Evolutionary conservation across 2,888 invertebrate species (phyloP).

Genomic region (Agrochola lychnidis): DNA sequence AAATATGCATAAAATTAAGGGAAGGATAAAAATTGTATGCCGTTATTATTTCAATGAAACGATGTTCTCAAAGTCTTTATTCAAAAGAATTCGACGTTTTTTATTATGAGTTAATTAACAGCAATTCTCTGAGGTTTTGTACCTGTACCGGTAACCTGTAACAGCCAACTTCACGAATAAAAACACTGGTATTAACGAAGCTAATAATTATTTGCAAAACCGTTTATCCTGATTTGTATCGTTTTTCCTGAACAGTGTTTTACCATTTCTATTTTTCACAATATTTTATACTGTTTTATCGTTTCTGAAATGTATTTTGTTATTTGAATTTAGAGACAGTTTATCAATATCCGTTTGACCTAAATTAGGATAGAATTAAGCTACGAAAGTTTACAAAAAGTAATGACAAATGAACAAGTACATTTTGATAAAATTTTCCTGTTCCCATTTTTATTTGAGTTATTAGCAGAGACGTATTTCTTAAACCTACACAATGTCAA

Average conservation of each 20-base stretch:
- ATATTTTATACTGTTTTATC: not conserved
- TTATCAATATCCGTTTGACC: slow-evolving; percentile 33
- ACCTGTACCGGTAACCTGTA: too few species aligned
- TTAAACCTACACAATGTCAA: not conserved
- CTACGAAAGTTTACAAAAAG: not conserved
- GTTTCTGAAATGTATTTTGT: not conserved
- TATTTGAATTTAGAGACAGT: not conserved
- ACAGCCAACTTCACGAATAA: not conserved
- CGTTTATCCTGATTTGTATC: not conserved
- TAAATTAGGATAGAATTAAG: slow-evolving; percentile 4
- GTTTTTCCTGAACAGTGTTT: not conserved
- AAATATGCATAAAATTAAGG: not conserved
- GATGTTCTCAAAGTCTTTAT: too few species aligned
- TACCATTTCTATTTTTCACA: slow-evolving; percentile 3
- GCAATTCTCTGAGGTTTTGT: not conserved
- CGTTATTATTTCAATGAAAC: not conserved
- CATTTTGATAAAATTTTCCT: slow-evolving; percentile 18
- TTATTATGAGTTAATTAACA: not conserved
- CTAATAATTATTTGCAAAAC: slow-evolving; percentile 5
- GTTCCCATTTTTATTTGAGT: not conserved
- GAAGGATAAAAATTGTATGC: not conserved
- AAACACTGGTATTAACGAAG: slow-evolving; percentile 1
- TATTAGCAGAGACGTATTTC: not conserved
- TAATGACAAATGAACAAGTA: not conserved
- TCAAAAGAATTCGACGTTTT: not conserved